Base-by-base conservation (phyloP, 2,113 vertebrate species). In the Pelvicachromis taeniatus region DNA sequence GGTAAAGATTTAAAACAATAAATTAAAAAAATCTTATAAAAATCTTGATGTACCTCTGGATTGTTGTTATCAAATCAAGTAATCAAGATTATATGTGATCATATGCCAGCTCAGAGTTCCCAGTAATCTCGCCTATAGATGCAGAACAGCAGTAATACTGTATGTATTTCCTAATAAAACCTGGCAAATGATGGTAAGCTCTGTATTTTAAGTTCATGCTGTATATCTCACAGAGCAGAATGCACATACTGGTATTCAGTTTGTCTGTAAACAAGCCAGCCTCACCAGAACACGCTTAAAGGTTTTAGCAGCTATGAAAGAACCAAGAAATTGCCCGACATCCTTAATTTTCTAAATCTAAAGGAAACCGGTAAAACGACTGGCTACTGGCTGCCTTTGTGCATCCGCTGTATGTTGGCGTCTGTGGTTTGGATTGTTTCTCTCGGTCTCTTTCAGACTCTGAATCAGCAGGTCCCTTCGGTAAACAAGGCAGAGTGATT, bases 401-500 rank as follows among this genome's bases (percentile, higher is more conserved):
- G 85, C 73, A 54, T 81, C 23, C 82, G 80, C 81, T 88, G 86
- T 88, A 85, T 83, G 83, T 86, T 79, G 81, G 83, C 50, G 23
- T 89, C 82, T 83, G 38, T 84, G 80, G 55, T 45, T 68, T 33
- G 78, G 73, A 86, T 91, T 90, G 56, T 91, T 58, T 77, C 81
- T 65, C 85, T 85, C 59, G 35, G 75, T 68, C 83, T 79, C 79
- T 84, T 80, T 86, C 83, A 85, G 90, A 92, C 90, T 92, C 86
- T 90, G 92, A 94, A 93, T 94, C 94, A 94, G 93, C 93, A 94
- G 91, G 90, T 94, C 94, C 93, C 93, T 90, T 95, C n/a, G 87
- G 93, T 94, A 94, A 95, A 95, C 94, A 95, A 94, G 92, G 88
- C 92, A 90, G 88, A 91, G 91, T 92, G 92, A 94, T 94, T 94